Percentiles rank a stretch among this genome's conserved stretches.
phyloP scores from a whole-genome alignment of 1,140 invertebrate species.

The Mercenaria mercenaria region DNA sequence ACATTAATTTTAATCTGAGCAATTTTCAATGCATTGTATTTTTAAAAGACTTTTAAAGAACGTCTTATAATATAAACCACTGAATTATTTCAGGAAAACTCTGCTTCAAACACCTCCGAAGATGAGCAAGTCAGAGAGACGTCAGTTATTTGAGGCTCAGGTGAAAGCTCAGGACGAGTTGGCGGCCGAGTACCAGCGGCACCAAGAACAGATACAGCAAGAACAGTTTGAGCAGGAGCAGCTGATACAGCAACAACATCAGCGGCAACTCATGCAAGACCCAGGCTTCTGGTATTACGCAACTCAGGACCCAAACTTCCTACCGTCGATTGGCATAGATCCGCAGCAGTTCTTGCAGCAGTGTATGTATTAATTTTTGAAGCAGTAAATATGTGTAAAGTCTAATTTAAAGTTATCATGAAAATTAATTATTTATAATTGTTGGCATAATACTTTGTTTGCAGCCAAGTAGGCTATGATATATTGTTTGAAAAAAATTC shows the following conservation, averaged over 20 bases:
- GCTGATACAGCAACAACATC: constrained; percentile 67
- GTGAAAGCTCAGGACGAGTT: constrained; percentile 89
- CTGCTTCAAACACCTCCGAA: constrained; percentile 84
- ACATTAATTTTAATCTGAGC: no score
- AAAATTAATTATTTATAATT: neutral
- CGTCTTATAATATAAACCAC: no score
- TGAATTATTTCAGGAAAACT: constrained; percentile 72
- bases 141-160: constrained; percentile 92
- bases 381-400: no score
- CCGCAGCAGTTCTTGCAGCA: constrained; percentile 59
- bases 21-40: no score
- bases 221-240: constrained; percentile 60
- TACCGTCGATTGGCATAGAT: constrained; percentile 62
- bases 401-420: neutral
- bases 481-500: no score
- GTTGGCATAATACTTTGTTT: no score
- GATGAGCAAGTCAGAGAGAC: constrained; percentile 90
- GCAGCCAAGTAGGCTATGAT: no score
- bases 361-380: constrained; percentile 48
- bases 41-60: no score
- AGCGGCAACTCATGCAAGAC: constrained; percentile 62
- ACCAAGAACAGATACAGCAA: constrained; percentile 70
- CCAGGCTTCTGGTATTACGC: constrained; percentile 62
- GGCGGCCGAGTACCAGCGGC: constrained; percentile 77
- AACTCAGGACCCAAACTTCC: constrained; percentile 59